Base-by-base conservation (phyloP, 2,797 vertebrate species). In the Betta splendens region DNA sequence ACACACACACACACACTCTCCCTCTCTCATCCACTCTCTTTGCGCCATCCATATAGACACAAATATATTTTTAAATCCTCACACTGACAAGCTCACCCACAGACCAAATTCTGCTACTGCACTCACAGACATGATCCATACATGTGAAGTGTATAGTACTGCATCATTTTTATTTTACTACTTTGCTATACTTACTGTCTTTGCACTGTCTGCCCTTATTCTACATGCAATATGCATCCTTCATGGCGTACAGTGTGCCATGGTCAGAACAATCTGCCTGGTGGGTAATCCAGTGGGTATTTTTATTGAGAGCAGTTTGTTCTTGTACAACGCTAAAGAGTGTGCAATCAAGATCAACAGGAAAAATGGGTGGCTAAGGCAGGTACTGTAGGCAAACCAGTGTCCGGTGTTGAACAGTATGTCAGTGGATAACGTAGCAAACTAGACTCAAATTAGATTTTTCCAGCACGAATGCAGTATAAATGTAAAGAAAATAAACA, bases 81-180 rank as follows among this genome's bases (percentile, higher is more conserved):
- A 22, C 68, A 49, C 70, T 79, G 72, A 78, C 70, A 84, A 59
- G 40, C 64, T 79, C 66, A 77, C 62, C 69, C 69, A 65, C 65
- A 75, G 63, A 76, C 59, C 70, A 53, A 55, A 73, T 69, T 60
- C 51, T 74, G 48, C 52, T 57, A 26, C 56, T 46, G 43, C 46
- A 57, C 48, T 42, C 47, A 46, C 25, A 31, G 46, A 35, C 35
- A 8, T 12, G 17, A 31, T 44, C 20, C 57, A 55, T 71, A 59
- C 60, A 45, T 31, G 57, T 22, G 2, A 20, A 56, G 35, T 31
- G 38, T 62, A 45, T 50, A 36, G 68, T 62, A 48, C 64, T 4
- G 16, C 16, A 35, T 71, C 20, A 69, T 78, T 68, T 65, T 49
- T 55, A 48, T 55, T 46, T 62, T 54, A 65, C 48, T 57, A 57